Percentiles rank a stretch among this genome's conserved stretches.
phyloP scores from a whole-genome alignment of 2,888 invertebrate genomes.

The Noctua janthina region DNA sequence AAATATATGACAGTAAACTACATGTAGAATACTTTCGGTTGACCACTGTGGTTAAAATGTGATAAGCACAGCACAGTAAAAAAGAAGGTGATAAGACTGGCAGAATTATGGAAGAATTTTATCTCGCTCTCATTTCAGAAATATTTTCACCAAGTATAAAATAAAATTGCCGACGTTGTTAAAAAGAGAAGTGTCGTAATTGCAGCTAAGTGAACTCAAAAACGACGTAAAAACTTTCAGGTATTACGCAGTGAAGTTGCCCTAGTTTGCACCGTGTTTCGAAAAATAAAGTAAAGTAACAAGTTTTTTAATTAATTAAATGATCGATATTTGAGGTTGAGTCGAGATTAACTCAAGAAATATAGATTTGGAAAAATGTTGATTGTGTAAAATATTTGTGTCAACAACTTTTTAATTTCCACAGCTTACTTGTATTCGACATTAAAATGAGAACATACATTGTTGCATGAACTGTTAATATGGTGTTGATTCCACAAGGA shows the following conservation, averaged over 20 bases:
- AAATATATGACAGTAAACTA: background rate
- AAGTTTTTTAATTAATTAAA: conserved; percentile 27
- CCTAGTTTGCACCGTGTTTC: conserved; percentile 42
- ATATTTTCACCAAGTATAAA: conserved; percentile 11
- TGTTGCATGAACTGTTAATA: background rate
- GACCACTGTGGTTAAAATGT: background rate
- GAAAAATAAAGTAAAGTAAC: conserved; percentile 33
- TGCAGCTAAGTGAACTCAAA: conserved; percentile 30
- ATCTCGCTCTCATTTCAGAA: conserved; percentile 27
- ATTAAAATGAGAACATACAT: conserved; percentile 39
- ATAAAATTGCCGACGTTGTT: conserved; percentile 27
- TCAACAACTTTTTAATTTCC: conserved; percentile 57
- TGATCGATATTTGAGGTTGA: conserved; percentile 45
- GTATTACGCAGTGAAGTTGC: conserved; percentile 45
- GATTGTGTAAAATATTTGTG: conserved; percentile 41
- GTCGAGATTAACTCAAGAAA: conserved; percentile 30
- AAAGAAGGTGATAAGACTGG: background rate
- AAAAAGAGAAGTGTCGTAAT: conserved; percentile 49
- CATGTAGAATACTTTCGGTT: background rate
- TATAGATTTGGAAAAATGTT: conserved; percentile 35
- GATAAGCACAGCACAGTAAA: background rate
- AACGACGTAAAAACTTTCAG: conserved; percentile 50
- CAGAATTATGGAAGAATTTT: conserved; percentile 16
- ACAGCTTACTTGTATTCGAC: conserved; percentile 1
- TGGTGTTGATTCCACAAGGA: background rate